Evolutionary conservation across 1,140 invertebrate species (phyloP).

Genomic region (Leptinotarsa texana): DNA sequence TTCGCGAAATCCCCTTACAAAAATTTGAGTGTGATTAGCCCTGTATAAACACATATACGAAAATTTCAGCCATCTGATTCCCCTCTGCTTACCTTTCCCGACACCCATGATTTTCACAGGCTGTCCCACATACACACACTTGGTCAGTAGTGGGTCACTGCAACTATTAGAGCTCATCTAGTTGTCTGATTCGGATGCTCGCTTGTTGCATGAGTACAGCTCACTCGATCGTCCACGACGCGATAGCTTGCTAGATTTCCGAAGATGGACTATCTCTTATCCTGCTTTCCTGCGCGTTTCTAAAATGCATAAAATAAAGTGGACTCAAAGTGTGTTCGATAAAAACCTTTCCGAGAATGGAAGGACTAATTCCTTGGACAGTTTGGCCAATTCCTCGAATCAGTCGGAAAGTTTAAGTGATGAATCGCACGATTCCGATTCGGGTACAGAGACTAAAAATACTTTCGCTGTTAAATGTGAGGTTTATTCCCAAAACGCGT

Average conservation of each 20-base stretch:
- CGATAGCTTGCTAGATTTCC: slow-evolving; percentile 1
- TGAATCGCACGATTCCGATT: slow-evolving; percentile 62
- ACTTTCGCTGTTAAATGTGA: slow-evolving; percentile 52
- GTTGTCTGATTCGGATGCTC: slow-evolving; percentile 34
- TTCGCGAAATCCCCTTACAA: too few species aligned
- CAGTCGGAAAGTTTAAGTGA: slow-evolving; percentile 59
- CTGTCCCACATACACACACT: slow-evolving; percentile 21
- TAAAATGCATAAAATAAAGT: slow-evolving; percentile 37
- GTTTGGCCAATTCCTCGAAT: slow-evolving; percentile 66
- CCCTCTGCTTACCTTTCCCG: not conserved
- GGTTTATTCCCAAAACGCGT: slow-evolving; percentile 47
- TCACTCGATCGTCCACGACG: slow-evolving; percentile 31
- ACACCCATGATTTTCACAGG: not conserved
- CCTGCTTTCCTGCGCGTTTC: not conserved
- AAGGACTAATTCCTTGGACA: slow-evolving; percentile 62
- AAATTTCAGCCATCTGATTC: not conserved
- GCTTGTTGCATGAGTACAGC: slow-evolving; percentile 18
- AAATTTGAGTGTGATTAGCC: too few species aligned
- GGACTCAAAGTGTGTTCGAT: slow-evolving; percentile 26
- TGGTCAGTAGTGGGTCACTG: slow-evolving; percentile 50
- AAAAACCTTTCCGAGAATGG: slow-evolving; percentile 35
- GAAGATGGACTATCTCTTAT: not conserved
- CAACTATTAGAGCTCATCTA: slow-evolving; percentile 54
- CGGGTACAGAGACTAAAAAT: slow-evolving; percentile 55
- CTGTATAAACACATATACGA: not conserved